Evolutionary conservation across 1,140 invertebrate species (phyloP), one percentile per base, ranked within the genome.

Genomic region (Hestina assimilis): DNA sequence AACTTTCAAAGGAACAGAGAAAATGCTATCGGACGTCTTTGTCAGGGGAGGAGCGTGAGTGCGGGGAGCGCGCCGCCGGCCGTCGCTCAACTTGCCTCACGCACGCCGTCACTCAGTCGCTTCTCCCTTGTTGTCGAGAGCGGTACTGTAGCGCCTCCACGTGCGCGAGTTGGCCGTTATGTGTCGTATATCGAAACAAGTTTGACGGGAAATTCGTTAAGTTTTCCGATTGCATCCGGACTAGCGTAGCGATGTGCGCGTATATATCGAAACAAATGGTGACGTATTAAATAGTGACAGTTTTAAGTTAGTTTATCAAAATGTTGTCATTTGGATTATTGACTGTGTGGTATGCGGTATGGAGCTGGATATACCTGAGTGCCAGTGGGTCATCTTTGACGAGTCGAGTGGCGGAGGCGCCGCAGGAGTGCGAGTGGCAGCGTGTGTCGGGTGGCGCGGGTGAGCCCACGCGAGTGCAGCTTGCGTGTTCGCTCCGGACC

Each of bases 401-500:
- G 47, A 82, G 80, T 54, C 83, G 87, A 43, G 81, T 87, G 57
- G 92, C 90, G 51, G 85, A 90, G 64, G 90, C 92, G 26, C 92
- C 93, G 35, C 89, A 89, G 78, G 92, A 93, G 78, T 93, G 93
- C 87, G 88, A 92, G 73, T 94, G 93, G 93, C 90, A 91, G 68
- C 89, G 90, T 69, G 86, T 90, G 78, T 87, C 90, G 20, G 83
- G 89, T 23, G 87, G 88, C 71, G 75, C 88, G 59, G 86, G 84
- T 59, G 87, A 89, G 62, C 90, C 89, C 38, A 89, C 90, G 24
- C 84, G 92, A 9, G 86, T 92, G 19, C 90, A 91, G 54, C 89
- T 95, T 24, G 88, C 91, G n/a, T 96, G 95, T 85, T 91, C 92
- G 59, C 84, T 95, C 52, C 88, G 92, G 45, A 94, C 93, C 9